Percentiles rank a stretch among this genome's conserved stretches.
Conservation (phyloP, 2,113 vertebrate genomes). For the Vidua macroura region DNA sequence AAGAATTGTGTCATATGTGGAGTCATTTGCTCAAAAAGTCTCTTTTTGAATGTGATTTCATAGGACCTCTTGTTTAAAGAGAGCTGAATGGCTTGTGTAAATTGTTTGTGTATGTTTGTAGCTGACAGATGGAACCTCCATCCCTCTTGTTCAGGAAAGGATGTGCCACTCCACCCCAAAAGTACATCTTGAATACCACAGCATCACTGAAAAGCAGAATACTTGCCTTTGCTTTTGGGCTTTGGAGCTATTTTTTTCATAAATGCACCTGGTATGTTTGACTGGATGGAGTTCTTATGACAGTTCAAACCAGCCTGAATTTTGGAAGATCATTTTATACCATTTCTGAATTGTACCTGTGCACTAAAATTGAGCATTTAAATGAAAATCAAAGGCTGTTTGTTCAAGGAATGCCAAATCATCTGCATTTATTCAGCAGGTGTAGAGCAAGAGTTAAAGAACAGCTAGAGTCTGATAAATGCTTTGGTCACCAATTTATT, state of each 20-base stretch:
- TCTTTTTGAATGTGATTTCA: neutral
- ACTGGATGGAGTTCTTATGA: neutral
- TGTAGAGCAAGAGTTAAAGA: neutral
- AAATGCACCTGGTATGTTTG: neutral
- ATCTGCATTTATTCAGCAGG: neutral
- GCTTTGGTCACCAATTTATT: neutral
- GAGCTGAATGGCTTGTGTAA: neutral
- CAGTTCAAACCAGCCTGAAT: neutral
- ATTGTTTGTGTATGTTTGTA: neutral
- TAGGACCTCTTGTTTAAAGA: neutral
- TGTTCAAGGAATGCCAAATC: neutral
- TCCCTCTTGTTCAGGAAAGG: neutral
- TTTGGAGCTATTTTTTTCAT: neutral
- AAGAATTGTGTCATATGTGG: neutral
- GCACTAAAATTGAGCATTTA: neutral
- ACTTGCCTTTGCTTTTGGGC: neutral
- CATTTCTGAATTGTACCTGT: neutral
- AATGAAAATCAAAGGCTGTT: neutral
- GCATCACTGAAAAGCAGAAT: neutral
- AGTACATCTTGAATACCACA: fast-evolving
- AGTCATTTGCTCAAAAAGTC: neutral
- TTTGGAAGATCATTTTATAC: neutral
- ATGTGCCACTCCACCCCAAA: neutral
- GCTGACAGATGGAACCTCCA: neutral
- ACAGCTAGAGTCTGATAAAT: neutral